Evolutionary conservation across 2,888 invertebrate genomes (phyloP).

Genomic region (Volucella zonaria): DNA sequence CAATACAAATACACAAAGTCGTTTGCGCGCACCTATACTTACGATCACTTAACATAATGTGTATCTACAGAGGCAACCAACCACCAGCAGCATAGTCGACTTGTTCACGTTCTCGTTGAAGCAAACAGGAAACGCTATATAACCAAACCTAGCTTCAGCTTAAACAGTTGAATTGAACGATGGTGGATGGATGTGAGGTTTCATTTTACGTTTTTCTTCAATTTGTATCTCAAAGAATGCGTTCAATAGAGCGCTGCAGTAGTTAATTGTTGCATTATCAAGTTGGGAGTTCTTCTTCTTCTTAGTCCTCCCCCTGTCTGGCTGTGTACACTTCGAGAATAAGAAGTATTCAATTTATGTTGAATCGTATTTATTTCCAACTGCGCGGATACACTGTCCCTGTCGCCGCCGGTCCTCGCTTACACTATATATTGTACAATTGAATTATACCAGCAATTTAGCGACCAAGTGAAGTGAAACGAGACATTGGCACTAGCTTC

Average conservation of each 20-base stretch:
- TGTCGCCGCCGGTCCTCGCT: constrained; percentile 3
- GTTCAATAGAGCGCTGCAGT: constrained; percentile 62
- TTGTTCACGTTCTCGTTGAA: neutral
- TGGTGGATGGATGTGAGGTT: constrained; percentile 34
- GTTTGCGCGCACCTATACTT: constrained; percentile 55
- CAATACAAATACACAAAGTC: constrained; percentile 48
- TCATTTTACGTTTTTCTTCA: constrained; percentile 22
- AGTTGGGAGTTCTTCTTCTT: constrained; percentile 28
- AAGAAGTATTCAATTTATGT: constrained; percentile 59
- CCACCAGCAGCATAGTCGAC: too few relatives aligned
- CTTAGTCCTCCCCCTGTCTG: neutral
- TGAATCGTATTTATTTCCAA: constrained; percentile 40
- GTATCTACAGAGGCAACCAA: constrained; percentile 36
- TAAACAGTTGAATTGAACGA: constrained; percentile 44
- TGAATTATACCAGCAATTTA: constrained; percentile 61
- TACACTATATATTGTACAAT: constrained; percentile 46
- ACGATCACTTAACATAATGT: constrained; percentile 1
- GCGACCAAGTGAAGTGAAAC: constrained; percentile 55
- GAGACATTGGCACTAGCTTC: constrained; percentile 25
- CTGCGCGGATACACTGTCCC: constrained; percentile 18
- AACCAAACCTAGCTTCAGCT: constrained; percentile 70
- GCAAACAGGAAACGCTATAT: constrained; percentile 64
- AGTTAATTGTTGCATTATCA: constrained; percentile 71
- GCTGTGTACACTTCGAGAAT: constrained; percentile 37
- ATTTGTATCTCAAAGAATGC: constrained; percentile 53